phyloP scores from a whole-genome alignment of 2,888 invertebrate species.

The Euzetes globulus region DNA sequence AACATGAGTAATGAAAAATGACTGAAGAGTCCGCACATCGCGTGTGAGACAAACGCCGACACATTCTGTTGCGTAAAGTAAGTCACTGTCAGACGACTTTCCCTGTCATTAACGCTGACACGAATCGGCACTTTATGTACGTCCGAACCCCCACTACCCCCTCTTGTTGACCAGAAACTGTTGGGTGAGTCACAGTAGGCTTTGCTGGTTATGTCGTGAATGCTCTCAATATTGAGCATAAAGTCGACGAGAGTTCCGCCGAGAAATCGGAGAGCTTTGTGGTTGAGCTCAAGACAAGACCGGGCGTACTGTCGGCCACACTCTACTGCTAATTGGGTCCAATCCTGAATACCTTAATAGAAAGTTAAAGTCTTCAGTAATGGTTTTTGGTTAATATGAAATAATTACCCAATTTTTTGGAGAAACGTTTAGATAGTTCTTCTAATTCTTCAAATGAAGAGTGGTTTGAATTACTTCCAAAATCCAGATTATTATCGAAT shows the following conservation, averaged over 20 bases:
- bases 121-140: slow-evolving; percentile 26
- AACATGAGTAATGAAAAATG: slow-evolving; percentile 28
- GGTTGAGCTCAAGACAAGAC: slow-evolving; percentile 51
- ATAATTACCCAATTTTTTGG: slow-evolving; percentile 33
- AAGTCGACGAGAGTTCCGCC: slow-evolving; percentile 79
- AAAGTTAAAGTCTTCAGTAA: neutral
- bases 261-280: slow-evolving; percentile 72
- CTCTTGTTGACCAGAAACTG: slow-evolving; percentile 11
- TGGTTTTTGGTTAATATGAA: neutral
- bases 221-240: slow-evolving; percentile 76
- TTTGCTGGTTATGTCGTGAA: slow-evolving; percentile 65
- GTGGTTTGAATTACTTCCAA: neutral
- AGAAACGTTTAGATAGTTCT: slow-evolving; percentile 26
- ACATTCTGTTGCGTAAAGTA: slow-evolving; percentile 27
- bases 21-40: slow-evolving; percentile 28
- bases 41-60: slow-evolving; percentile 24
- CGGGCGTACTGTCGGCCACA: slow-evolving; percentile 36
- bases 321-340: slow-evolving; percentile 30
- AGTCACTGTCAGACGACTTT: slow-evolving; percentile 27
- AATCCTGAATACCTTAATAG: slow-evolving; percentile 9
- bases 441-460: slow-evolving; percentile 30
- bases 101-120: slow-evolving; percentile 29
- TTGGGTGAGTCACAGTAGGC: slow-evolving; percentile 25
- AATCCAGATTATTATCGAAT: neutral
- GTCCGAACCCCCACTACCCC: neutral